A percentile compares a stretch with the other conserved stretches of the same genome.
Conservation (phyloP, 1,140 invertebrate species). For the Drosophila mojavensis region DNA sequence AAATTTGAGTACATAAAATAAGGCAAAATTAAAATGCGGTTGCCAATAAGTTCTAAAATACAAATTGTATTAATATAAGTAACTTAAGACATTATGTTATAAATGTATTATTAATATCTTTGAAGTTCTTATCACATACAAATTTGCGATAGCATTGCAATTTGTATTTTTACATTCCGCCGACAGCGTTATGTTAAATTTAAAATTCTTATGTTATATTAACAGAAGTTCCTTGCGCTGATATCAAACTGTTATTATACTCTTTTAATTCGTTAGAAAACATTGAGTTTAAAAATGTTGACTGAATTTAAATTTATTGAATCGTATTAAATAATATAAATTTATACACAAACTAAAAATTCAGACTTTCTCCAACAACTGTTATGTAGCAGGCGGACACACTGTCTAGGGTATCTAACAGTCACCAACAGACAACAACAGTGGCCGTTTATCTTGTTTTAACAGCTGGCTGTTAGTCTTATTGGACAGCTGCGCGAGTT, state of each 20-base stretch:
- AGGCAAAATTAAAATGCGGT: no score
- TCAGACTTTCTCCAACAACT: background rate
- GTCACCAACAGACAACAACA: conserved; percentile 5
- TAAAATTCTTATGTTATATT: background rate
- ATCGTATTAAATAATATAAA: background rate
- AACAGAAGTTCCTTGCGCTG: background rate
- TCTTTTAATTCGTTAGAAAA: background rate
- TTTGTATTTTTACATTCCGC: conserved; percentile 18
- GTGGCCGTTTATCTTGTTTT: conserved; percentile 13
- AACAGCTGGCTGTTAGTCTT: conserved; percentile 51
- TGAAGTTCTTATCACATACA: background rate
- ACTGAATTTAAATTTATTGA: background rate
- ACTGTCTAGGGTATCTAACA: conserved; percentile 19
- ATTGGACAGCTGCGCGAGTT: conserved; percentile 48
- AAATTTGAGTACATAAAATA: no score
- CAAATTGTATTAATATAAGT: no score
- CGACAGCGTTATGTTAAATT: background rate
- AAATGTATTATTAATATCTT: no score
- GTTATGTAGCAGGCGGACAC: background rate
- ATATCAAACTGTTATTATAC: conserved; percentile 4
- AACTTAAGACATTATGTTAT: no score
- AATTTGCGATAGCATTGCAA: background rate
- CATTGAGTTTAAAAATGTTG: no score
- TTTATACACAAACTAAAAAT: background rate
- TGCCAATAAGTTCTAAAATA: no score